phyloP scores from a whole-genome alignment of 2,113 vertebrate genomes.

The Hypanus sabinus region DNA sequence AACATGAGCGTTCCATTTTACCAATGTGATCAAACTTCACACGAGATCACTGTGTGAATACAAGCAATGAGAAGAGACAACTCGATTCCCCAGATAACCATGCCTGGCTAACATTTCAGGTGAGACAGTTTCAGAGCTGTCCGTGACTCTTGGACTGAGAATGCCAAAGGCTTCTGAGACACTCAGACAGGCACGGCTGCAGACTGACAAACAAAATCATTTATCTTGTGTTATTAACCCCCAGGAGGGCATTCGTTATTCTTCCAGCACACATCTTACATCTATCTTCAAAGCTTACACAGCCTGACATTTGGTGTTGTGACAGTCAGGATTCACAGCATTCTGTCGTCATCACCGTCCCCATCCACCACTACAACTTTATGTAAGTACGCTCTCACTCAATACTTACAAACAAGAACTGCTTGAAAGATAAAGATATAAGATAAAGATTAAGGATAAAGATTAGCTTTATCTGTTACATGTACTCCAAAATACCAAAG shows the following conservation, averaged over 20 bases:
- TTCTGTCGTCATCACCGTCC: no score
- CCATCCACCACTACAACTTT: no score
- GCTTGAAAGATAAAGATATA: background rate
- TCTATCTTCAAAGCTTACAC: background rate
- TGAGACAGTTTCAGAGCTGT: no score
- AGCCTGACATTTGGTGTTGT: background rate
- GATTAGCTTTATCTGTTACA: no score
- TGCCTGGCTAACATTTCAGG: background rate
- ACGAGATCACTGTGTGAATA: no score
- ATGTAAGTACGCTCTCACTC: background rate
- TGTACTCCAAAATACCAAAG: no score
- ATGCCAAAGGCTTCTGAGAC: background rate
- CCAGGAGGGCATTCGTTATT: background rate
- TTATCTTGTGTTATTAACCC: background rate
- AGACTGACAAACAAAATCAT: background rate
- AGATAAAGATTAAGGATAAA: no score
- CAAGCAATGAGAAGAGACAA: background rate
- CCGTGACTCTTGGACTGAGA: no score
- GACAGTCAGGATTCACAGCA: background rate
- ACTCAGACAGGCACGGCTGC: background rate
- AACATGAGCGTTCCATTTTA: background rate
- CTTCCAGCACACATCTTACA: background rate
- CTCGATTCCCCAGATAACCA: background rate
- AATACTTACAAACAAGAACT: background rate
- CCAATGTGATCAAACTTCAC: background rate